A percentile compares a stretch with the other conserved stretches of the same genome.
Evolutionary conservation across 30 jellyfish, hydroid and myxozoan genomes (phyloP).

Genomic region (Euphysa ruthae): DNA sequence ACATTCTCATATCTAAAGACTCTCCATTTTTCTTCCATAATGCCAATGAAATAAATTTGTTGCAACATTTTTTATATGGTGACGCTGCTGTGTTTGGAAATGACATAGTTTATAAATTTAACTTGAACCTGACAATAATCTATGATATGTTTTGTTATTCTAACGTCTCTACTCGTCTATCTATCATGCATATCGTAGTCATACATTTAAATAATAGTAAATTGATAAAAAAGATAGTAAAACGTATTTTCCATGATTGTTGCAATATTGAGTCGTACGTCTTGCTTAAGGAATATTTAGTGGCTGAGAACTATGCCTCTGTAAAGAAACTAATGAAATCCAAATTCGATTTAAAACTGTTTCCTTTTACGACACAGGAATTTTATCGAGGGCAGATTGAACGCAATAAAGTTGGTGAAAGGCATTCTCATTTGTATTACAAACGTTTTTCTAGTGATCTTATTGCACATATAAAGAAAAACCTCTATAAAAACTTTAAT

Average conservation of each 20-base stretch:
- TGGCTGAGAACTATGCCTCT: slow-evolving; percentile 51
- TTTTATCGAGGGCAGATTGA: slow-evolving; percentile 58
- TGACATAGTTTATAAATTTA: slow-evolving; percentile 34
- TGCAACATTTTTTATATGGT: slow-evolving; percentile 20
- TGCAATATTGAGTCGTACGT: slow-evolving; percentile 53
- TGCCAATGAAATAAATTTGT: not conserved
- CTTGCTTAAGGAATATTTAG: slow-evolving; percentile 53
- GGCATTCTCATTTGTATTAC: slow-evolving; percentile 33
- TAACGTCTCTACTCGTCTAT: slow-evolving; percentile 43
- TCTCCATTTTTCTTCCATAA: not conserved
- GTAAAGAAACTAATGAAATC: slow-evolving; percentile 21
- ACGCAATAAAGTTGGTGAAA: slow-evolving; percentile 40
- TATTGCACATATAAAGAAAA: slow-evolving; percentile 25
- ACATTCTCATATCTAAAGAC: slow-evolving; percentile 25
- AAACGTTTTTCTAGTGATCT: slow-evolving; percentile 27
- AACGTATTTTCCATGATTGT: slow-evolving; percentile 67
- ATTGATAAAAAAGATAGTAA: slow-evolving; percentile 35
- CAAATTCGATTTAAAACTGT: slow-evolving; percentile 31
- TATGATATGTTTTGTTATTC: slow-evolving; percentile 36
- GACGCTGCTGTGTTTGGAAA: slow-evolving; percentile 32
- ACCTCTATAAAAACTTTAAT: slow-evolving; percentile 6
- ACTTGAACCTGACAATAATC: slow-evolving; percentile 21
- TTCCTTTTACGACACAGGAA: slow-evolving; percentile 53
- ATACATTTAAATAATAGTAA: slow-evolving; percentile 46
- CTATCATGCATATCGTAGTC: slow-evolving; percentile 62